Evolutionary conservation across 2,888 invertebrate species (phyloP), one percentile per base, ranked within the genome.

Genomic region (Desoria tigrina): DNA sequence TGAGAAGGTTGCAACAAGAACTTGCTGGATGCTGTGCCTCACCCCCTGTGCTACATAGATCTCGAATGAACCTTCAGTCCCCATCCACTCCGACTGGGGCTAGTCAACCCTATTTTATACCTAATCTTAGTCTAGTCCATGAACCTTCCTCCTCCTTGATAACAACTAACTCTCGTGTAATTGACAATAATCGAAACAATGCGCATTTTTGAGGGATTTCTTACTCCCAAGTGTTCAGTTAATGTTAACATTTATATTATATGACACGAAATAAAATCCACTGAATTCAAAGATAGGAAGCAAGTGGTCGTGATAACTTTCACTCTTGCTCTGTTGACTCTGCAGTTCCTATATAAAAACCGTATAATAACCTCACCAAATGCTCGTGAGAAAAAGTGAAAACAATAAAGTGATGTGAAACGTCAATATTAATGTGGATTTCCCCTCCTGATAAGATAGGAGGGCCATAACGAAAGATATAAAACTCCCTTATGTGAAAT

Each of bases 11-110:
- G 16, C 76, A 76, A 55, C 74, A 76, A 53, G 74, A 76, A 45
- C 57, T 76, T 42, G 76, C 76, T n/a, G 73, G 73, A 16, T 74
- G 74, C 42, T 76, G 76, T 67, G 76, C 74, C 0, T 74, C 74
- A 9, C 76, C 76, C 18, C 74, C 74, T 6, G 76, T 74, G 37
- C 67, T 76, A 3, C 75, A 74, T 54, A 62, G 75, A 28, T 72
- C 73, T 50, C 69, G 74, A 56, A 65, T 74, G 14, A 72, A 74
- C 50, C 66, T 74, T 27, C 72, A 71, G 42, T 66, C 69, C 14
- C 68, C 73, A 14, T 69, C 71, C 2, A 72, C 69, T 32, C 70
- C 70, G 9, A 74, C 68, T 18, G 42, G 57, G 0, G 57, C 68
- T 51, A 61, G 42, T 24, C 57, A 37, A 16, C 57, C 57, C 6